These are phyloP conservation scores for Chromobotia macracanthus DNA, from an alignment of 2,797 vertebrate species.

Conservation along the genomic window DNA sequence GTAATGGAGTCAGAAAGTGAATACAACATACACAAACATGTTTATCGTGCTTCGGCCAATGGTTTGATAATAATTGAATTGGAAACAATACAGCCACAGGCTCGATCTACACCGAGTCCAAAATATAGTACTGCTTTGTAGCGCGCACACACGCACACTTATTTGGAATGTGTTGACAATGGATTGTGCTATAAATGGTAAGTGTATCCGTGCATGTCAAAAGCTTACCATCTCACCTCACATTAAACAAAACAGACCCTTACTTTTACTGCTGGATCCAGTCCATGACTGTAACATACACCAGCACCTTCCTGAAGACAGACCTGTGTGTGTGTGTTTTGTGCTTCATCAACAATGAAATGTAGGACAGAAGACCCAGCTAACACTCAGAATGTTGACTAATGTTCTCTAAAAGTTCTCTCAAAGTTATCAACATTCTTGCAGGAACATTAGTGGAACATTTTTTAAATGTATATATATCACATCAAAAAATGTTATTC, in stretches of 20 bases:
- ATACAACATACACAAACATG: conserved; percentile 55
- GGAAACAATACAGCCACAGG: conserved; percentile 55
- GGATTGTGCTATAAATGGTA: conserved; percentile 38
- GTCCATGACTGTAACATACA: conserved; percentile 36
- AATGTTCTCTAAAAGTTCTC: too few species aligned
- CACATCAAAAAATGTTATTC: too few species aligned
- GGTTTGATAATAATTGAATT: conserved; percentile 57
- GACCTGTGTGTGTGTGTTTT: conserved; percentile 37
- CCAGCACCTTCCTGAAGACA: conserved; percentile 33
- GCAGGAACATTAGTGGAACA: too few species aligned
- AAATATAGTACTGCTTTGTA: conserved; percentile 49
- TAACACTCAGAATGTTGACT: too few species aligned
- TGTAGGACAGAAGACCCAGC: conserved; percentile 12
- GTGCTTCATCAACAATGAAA: conserved; percentile 9
- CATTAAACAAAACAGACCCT: conserved; percentile 46
- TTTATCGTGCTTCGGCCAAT: conserved; percentile 21
- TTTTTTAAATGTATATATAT: too few species aligned
- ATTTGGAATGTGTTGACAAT: conserved; percentile 40
- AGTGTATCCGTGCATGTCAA: conserved; percentile 34
- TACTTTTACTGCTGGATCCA: conserved; percentile 27
- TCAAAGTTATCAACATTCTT: too few species aligned
- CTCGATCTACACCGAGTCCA: conserved; percentile 50
- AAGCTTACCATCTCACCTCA: conserved; percentile 22
- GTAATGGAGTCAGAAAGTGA: conserved; percentile 23
- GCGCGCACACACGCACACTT: conserved; percentile 14